These are phyloP conservation scores for Aelia acuminata DNA, from an alignment of 2,888 invertebrate genomes.

Conservation along the genomic window DNA sequence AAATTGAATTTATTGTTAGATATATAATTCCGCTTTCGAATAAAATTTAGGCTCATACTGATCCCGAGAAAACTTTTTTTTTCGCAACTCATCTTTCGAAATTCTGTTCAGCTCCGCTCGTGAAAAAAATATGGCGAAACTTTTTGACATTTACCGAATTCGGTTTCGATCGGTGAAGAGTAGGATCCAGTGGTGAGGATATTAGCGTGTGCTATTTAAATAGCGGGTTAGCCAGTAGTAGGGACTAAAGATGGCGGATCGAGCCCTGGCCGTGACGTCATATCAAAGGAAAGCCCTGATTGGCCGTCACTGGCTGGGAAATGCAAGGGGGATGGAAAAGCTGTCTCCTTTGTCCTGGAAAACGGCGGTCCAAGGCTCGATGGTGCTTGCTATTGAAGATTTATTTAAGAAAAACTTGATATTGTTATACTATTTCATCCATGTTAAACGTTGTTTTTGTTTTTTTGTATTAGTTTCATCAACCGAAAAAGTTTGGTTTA, in stretches of 20 bases:
- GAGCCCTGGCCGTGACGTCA: constrained; percentile 13
- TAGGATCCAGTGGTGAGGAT: background rate
- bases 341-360: constrained; percentile 18
- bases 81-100: background rate
- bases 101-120: background rate
- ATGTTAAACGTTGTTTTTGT: background rate
- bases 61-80: too few species aligned
- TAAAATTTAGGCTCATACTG: too few species aligned
- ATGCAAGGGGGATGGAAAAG: constrained; percentile 50
- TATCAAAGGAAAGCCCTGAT: constrained; percentile 50
- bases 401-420: background rate
- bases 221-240: constrained; percentile 46
- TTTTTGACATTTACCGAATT: background rate
- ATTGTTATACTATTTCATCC: background rate
- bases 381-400: background rate
- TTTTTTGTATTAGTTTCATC: background rate
- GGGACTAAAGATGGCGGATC: constrained; percentile 42
- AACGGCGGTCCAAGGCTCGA: background rate
- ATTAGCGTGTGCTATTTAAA: constrained; percentile 46
- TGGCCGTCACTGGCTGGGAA: constrained; percentile 47
- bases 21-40: too few species aligned
- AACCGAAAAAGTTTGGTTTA: background rate
- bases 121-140: background rate
- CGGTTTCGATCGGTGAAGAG: background rate
- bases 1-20: too few species aligned